phyloP scores from a whole-genome alignment of 1,140 invertebrate genomes.

The Pseudobourletiella spinata region DNA sequence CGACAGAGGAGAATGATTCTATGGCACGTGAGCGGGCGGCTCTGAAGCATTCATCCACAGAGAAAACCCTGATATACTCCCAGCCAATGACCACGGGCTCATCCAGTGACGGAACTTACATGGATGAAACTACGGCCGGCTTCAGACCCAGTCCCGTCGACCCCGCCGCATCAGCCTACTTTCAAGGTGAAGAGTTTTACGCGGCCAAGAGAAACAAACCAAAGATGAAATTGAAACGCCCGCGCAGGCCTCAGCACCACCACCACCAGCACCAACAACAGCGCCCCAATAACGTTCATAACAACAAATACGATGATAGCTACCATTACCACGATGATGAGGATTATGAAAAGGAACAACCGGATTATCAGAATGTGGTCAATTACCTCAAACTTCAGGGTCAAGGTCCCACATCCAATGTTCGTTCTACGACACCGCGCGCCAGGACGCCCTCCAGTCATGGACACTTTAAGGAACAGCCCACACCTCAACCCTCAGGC shows the following conservation, averaged over 20 bases:
- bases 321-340: neutral
- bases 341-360: neutral
- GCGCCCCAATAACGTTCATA: neutral
- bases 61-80: neutral
- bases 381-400: neutral
- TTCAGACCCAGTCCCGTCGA: conserved; percentile 22
- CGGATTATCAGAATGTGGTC: neutral
- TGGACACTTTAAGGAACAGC: neutral
- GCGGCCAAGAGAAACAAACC: conserved; percentile 7
- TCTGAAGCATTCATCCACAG: neutral
- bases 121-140: neutral
- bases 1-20: neutral
- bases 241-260: neutral
- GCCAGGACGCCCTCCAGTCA: neutral
- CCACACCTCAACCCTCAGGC: neutral
- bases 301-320: neutral
- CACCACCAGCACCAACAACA: neutral
- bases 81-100: too few species aligned
- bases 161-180: conserved; percentile 16
- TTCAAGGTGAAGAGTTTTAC: conserved; percentile 31
- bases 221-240: neutral
- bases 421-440: too few species aligned
- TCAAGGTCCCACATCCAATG: too few species aligned
- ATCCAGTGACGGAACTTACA: neutral
- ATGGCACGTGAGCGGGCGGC: conserved; percentile 1